Evolutionary conservation across 2,888 invertebrate species (phyloP), one percentile per base, ranked within the genome.

Genomic region (Eupithecia abbreviata): DNA sequence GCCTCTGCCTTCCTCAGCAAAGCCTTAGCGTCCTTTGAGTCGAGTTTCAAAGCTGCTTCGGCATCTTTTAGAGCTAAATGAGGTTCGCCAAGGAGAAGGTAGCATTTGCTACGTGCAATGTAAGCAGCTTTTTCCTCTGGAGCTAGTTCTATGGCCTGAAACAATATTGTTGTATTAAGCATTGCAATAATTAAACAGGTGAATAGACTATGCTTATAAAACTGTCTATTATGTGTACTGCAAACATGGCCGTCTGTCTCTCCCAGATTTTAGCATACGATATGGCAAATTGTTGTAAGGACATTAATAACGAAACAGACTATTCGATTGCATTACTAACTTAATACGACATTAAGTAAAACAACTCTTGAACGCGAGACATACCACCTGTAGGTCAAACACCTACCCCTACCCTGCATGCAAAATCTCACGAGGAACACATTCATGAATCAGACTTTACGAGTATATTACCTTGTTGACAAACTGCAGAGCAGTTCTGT

Each of bases 1-100:
- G 98, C 97, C 91, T 99, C 99, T 0, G 98, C 99, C 92, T 99
- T 99, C 88, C 98, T 98, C 86, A 97, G 98, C 78, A 98, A 96
- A 6, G 93, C 92, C 77, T 91, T 92, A 0, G 93, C 93, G 86
- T 97, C 97, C 81, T 96, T 96, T 67, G 97, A 96, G 85, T 98
- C 97, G 73, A 96, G 95, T 71, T 94, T 95, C 3, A 99, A 93
- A 0, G 98, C 98, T 2, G 96, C 96, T 89, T 99, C 98, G 0
- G 98, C 98, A 88, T 99, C 98, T 75, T 96, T 92, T 7, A 99
- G 93, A 0, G 98, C 98, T 82, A 97, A 96, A 18, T 96, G 96
- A 1, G 98, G 97, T 87, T 98, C 97, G 0, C 98, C 99, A 18
- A 98, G 94, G 3, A 98, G 95, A 43, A 99, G 95, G 89, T 98